phyloP scores from a whole-genome alignment of 2,888 invertebrate species.

The Ametastegia equiseti region DNA sequence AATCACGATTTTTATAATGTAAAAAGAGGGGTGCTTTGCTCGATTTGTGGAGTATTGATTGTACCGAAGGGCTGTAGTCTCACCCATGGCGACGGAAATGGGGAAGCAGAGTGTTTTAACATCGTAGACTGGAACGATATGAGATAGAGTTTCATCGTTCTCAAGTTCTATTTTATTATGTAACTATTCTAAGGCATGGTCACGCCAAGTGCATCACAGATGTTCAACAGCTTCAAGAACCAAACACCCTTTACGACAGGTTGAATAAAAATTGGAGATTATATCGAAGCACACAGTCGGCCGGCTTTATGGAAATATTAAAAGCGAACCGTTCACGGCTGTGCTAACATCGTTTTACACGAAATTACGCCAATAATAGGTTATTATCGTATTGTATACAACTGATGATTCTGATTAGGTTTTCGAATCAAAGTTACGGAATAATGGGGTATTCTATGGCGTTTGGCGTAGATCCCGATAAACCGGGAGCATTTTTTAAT shows the following conservation, averaged over 20 bases:
- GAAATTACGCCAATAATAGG: not conserved
- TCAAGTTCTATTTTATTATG: not conserved
- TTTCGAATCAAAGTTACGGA: no score
- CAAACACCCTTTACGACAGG: not conserved
- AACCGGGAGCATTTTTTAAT: no score
- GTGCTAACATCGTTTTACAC: not conserved
- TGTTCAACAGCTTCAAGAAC: not conserved
- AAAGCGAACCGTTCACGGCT: not conserved
- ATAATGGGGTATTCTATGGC: no score
- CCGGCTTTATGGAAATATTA: not conserved
- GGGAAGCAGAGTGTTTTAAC: not conserved
- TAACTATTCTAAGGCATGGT: not conserved
- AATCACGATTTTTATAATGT: not conserved
- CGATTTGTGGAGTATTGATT: conserved; percentile 36
- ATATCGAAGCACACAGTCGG: not conserved
- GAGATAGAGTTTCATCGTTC: not conserved
- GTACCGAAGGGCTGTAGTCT: not conserved
- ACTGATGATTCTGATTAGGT: not conserved
- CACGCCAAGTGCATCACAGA: no score
- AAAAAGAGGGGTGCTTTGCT: not conserved
- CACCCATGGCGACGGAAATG: conserved; percentile 14
- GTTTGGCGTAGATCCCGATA: no score
- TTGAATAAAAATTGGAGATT: not conserved
- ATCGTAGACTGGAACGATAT: not conserved
- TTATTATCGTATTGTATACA: not conserved